phyloP scores from a whole-genome alignment of 1,140 invertebrate species.

The Oreohelix idahoensis region DNA sequence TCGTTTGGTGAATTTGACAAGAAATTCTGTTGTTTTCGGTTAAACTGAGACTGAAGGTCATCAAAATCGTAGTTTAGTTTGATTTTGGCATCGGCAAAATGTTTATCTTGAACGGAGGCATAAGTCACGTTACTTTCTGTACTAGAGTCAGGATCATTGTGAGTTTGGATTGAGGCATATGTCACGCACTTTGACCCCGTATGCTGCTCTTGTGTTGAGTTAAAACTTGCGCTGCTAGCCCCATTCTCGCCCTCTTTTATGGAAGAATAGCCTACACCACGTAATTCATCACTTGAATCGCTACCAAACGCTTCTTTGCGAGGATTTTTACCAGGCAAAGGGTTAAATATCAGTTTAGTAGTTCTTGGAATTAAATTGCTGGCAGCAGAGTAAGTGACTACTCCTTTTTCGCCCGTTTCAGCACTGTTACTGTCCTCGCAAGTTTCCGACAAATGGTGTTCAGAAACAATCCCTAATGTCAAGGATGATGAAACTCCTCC shows the following conservation, averaged over 20 bases:
- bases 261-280: neutral
- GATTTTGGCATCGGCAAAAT: neutral
- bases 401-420: neutral
- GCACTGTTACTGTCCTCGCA: neutral
- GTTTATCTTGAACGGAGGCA: slow-evolving; percentile 1
- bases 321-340: slow-evolving; percentile 23
- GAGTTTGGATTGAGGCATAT: neutral
- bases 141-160: neutral
- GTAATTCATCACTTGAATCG: neutral
- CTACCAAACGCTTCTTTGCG: slow-evolving; percentile 26
- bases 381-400: slow-evolving; percentile 9
- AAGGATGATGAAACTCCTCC: neutral
- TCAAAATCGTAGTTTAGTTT: neutral
- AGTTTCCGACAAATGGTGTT: neutral
- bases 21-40: neutral
- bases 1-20: neutral
- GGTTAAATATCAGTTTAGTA: slow-evolving; percentile 28
- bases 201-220: neutral
- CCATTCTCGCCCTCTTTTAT: neutral
- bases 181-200: neutral
- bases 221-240: neutral
- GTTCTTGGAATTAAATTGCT: slow-evolving; percentile 36
- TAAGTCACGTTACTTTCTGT: neutral
- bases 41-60: neutral
- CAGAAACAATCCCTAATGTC: neutral